phyloP scores from a whole-genome alignment of 2,888 invertebrate species.

The Morpho helenor region DNA sequence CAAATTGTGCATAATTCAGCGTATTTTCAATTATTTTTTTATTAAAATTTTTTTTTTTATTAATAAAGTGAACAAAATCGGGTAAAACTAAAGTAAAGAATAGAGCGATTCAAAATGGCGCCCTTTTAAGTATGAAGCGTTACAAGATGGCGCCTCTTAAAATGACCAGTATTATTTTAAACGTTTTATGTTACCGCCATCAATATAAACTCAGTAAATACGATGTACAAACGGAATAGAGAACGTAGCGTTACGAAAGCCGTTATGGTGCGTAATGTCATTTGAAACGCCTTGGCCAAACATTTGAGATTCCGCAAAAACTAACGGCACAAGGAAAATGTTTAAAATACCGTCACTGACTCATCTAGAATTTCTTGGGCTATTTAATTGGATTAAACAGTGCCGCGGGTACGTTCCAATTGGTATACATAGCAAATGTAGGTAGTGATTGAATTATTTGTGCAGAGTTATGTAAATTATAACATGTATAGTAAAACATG shows the following conservation, averaged over 20 bases:
- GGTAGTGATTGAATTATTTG: background rate
- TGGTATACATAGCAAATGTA: slow-evolving; percentile 4
- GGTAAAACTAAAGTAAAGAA: too few species aligned
- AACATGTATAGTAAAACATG: too few species aligned
- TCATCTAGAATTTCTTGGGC: slow-evolving; percentile 25
- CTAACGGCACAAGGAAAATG: slow-evolving; percentile 26
- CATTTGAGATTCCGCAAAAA: slow-evolving; percentile 20
- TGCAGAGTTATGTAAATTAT: too few species aligned
- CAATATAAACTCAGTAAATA: too few species aligned
- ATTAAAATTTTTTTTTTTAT: too few species aligned
- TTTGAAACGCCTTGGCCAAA: slow-evolving; percentile 3
- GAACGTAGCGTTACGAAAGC: background rate
- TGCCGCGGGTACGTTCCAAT: slow-evolving; percentile 20
- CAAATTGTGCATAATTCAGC: too few species aligned
- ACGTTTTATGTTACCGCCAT: background rate
- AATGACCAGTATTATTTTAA: background rate
- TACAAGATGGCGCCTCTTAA: background rate
- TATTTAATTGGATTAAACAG: slow-evolving; percentile 28
- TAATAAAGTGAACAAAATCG: too few species aligned
- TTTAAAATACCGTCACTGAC: slow-evolving; percentile 19
- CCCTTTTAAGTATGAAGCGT: too few species aligned
- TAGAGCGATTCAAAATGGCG: too few species aligned
- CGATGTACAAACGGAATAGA: too few species aligned
- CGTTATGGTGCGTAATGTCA: slow-evolving; percentile 5
- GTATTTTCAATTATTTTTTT: too few species aligned